Evolutionary conservation across 2,797 vertebrate genomes (phyloP).

Genomic region (Mormyrus proboscirostris): DNA sequence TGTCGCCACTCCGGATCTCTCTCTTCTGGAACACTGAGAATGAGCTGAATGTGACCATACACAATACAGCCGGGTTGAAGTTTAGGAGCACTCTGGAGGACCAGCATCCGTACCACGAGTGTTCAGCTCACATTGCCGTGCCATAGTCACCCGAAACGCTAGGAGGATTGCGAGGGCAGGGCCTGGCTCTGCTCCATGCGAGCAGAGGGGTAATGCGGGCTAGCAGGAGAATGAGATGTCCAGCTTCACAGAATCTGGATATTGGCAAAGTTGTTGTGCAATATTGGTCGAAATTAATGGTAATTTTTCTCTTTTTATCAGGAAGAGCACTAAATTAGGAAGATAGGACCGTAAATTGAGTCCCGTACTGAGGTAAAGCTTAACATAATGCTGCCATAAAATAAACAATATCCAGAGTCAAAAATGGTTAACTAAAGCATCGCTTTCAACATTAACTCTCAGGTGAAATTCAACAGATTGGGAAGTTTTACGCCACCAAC

Average conservation of each 20-base stretch:
- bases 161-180: not conserved
- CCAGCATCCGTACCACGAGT: not conserved
- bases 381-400: not conserved
- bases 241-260: not conserved
- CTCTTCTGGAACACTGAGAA: not conserved
- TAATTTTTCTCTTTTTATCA: not conserved
- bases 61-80: not conserved
- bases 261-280: not conserved
- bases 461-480: not conserved
- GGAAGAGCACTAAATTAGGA: not conserved
- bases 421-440: not conserved
- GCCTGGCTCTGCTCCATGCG: not conserved
- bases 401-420: not conserved
- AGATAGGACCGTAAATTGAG: too few relatives aligned
- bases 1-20: not conserved
- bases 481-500: not conserved
- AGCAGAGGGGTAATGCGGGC: not conserved
- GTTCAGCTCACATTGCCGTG: not conserved
- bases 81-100: not conserved
- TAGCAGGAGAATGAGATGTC: not conserved
- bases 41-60: not conserved
- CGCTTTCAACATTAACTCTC: not conserved
- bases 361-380: slow-evolving; percentile 18
- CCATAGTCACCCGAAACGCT: not conserved
- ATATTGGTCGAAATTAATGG: not conserved